Evolutionary conservation across 2,113 vertebrate genomes (phyloP).

Genomic region (Callaeas wilsoni): DNA sequence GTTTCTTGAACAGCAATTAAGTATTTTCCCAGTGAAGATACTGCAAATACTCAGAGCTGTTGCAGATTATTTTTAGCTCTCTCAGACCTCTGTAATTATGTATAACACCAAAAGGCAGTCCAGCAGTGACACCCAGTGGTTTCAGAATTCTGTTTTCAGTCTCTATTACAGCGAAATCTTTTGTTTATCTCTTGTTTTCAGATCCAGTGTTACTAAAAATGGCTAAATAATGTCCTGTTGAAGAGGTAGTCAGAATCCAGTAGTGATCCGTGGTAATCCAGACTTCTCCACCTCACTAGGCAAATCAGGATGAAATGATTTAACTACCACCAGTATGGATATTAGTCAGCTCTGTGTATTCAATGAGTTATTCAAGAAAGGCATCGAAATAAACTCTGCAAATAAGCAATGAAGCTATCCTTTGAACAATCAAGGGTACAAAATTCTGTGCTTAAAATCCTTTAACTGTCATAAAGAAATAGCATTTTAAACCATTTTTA

Average conservation of each 20-base stretch:
- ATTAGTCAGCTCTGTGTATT: neutral
- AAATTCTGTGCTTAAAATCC: neutral
- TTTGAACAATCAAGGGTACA: neutral
- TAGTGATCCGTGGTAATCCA: neutral
- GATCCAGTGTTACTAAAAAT: neutral
- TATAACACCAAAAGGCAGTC: neutral
- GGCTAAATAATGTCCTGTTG: neutral
- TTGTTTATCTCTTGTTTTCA: neutral
- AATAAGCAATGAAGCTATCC: neutral
- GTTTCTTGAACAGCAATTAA: constrained; percentile 24
- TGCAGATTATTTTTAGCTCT: neutral
- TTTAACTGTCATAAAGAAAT: neutral
- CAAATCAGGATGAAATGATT: neutral
- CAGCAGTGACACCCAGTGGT: constrained; percentile 67
- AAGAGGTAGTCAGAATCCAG: neutral
- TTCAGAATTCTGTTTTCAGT: neutral
- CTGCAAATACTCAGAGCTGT: neutral
- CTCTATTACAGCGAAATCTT: neutral
- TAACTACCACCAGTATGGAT: neutral
- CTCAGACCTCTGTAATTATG: neutral
- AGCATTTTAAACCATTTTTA: neutral
- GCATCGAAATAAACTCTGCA: neutral
- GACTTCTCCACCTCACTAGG: neutral
- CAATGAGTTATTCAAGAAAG: neutral
- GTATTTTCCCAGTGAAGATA: constrained; percentile 18